Evolutionary conservation across 2,888 invertebrate genomes (phyloP).

Genomic region (Caenorhabditis japonica): DNA sequence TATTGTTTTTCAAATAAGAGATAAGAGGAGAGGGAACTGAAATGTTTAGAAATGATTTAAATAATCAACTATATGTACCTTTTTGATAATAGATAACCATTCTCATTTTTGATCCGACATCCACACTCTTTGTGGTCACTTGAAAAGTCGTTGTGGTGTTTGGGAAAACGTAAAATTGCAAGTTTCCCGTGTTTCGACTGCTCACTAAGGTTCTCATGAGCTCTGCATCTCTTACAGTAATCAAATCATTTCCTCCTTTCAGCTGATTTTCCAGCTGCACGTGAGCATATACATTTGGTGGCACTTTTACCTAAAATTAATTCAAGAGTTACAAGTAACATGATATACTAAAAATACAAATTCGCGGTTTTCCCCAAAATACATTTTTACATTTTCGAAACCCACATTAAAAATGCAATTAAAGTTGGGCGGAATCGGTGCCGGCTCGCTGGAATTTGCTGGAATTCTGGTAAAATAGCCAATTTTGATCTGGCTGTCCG

Average conservation of each 20-base stretch:
- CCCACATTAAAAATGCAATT: slow-evolving; percentile 16
- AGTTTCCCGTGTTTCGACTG: not conserved
- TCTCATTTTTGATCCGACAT: slow-evolving; percentile 17
- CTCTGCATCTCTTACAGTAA: slow-evolving; percentile 11
- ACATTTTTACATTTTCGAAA: not conserved
- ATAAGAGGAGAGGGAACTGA: slow-evolving; percentile 3
- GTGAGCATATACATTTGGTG: slow-evolving; percentile 13
- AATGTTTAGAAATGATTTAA: not conserved
- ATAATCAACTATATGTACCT: not conserved
- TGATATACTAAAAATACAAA: not conserved
- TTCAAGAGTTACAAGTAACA: too few relatives aligned
- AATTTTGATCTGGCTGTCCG: not conserved
- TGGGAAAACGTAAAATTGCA: slow-evolving; percentile 24
- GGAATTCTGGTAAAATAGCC: slow-evolving; percentile 2
- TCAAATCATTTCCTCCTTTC: slow-evolving; percentile 26
- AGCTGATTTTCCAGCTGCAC: slow-evolving; percentile 17
- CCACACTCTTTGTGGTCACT: slow-evolving; percentile 24
- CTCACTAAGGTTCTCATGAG: slow-evolving; percentile 2
- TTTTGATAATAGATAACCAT: slow-evolving; percentile 4
- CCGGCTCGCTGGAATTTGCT: slow-evolving; percentile 1
- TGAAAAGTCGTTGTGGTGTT: slow-evolving; percentile 25
- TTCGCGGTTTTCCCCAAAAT: not conserved
- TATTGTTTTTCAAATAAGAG: not conserved
- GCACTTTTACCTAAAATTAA: slow-evolving; percentile 5
- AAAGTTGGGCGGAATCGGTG: slow-evolving; percentile 16